Base-by-base conservation (phyloP, 92 coral and sea anemone species). In the Porites lobata region DNA sequence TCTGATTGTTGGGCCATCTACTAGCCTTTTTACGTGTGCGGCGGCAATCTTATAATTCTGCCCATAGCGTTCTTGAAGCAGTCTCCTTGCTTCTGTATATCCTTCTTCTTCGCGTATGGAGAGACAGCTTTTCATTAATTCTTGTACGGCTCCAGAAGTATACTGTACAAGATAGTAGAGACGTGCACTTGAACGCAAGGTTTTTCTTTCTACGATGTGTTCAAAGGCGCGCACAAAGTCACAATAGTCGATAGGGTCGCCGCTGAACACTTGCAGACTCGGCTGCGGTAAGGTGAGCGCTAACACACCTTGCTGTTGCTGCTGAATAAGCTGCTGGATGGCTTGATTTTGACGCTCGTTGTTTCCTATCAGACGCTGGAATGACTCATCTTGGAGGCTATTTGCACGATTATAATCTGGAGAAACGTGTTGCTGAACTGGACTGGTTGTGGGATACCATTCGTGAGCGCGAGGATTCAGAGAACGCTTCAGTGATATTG, bases 311-410 rank as follows among this genome's bases (percentile, higher is more conserved):
- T 89, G 88, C 65, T 89, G 93, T 71, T 89, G 91, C 66, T 91
- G 94, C 70, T 88, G 91, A 8, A 91, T 72, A 22, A 89, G 76
- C 80, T 92, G 85, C 85, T 85, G 92, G 17, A 92, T 72, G 17
- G 85, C 86, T 10, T 56, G 52, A 65, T 70, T 87, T 67, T 91
- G 94, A 13, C 75, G 64, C 29, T 81, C 75, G 24, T 92, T 92
- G 18, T 63, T 80, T 72, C 72, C 92, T 78, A 89, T 85, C 0
- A 89, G 76, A 21, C 84, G 43, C 71, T 76, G 79, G 51, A 89
- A 81, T 56, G 91, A 81, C 58, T 86, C 86, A 8, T 91, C 17
- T 57, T 57, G 12, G 12, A 11, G 13, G 17, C 12, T 15, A 57
- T 0, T 10, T 57, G 18, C 13, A 15, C 63, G 43, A 32, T 32